Percentiles rank a stretch among this genome's conserved stretches.
Conservation (phyloP, 2,113 vertebrate species). For the Sardina pilchardus region DNA sequence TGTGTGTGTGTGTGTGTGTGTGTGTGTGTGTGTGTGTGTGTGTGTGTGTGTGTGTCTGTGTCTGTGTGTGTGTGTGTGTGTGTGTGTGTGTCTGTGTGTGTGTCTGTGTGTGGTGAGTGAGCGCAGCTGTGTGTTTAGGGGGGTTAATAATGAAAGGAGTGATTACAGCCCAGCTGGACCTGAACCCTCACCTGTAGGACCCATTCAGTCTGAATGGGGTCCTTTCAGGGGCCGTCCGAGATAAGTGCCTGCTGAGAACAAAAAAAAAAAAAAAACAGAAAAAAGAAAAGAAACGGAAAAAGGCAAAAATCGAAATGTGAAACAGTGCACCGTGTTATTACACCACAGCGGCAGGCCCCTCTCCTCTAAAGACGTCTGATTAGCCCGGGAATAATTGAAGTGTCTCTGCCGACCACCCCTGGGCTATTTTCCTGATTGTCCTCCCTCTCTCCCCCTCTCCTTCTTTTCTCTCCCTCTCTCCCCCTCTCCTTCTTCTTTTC, state of each 20-base stretch:
- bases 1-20: background rate
- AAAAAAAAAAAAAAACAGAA: background rate
- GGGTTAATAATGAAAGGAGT: conserved; percentile 42
- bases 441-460: background rate
- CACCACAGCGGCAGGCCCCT: too few relatives aligned
- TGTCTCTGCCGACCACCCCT: conserved; percentile 41
- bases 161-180: conserved; percentile 43
- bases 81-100: conserved; percentile 13
- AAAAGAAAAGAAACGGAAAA: background rate
- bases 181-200: conserved; percentile 46
- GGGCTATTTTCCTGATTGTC: conserved; percentile 50
- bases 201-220: conserved; percentile 35
- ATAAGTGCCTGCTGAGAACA: conserved; percentile 44
- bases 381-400: conserved; percentile 51
- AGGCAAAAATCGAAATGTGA: background rate
- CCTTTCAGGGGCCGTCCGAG: conserved; percentile 35
- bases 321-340: conserved; percentile 44
- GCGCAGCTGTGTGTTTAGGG: background rate
- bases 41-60: too few relatives aligned
- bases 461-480: background rate
- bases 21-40: background rate
- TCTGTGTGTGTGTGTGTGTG: background rate
- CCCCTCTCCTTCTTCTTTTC: background rate
- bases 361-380: conserved; percentile 47
- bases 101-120: background rate